phyloP scores from a whole-genome alignment of 2,113 vertebrate genomes.

The Tachuris rubrigastra region DNA sequence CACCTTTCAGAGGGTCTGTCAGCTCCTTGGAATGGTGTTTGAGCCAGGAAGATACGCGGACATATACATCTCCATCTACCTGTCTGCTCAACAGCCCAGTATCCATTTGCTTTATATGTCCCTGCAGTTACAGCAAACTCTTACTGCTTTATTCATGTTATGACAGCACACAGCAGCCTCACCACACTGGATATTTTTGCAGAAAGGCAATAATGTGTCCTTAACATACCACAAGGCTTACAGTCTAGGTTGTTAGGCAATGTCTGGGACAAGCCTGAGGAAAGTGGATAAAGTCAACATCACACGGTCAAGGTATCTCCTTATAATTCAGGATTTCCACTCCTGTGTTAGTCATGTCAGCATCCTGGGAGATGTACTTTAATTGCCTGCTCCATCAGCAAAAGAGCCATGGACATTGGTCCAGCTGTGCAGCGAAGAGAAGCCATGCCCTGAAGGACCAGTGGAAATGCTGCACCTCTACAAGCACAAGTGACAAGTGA shows the following conservation, averaged over 20 bases:
- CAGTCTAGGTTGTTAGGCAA: neutral
- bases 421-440: neutral
- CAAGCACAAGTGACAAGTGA: neutral
- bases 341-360: neutral
- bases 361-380: neutral
- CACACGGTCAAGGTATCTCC: neutral
- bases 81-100: neutral
- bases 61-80: neutral
- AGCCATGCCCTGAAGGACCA: neutral
- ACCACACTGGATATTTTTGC: neutral
- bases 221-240: neutral
- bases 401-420: neutral
- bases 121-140: neutral
- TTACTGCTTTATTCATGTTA: neutral
- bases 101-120: neutral
- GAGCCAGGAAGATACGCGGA: neutral
- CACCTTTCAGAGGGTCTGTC: neutral
- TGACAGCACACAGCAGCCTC: neutral
- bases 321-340: neutral
- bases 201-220: neutral
- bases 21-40: rapidly evolving
- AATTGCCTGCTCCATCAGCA: neutral
- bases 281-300: neutral
- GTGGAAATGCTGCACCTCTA: rapidly evolving
- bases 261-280: neutral